A percentile compares a stretch with the other conserved stretches of the same genome.
These are phyloP conservation scores for Lobophora halterata DNA, from an alignment of 2,888 invertebrate genomes.

Conservation along the genomic window DNA sequence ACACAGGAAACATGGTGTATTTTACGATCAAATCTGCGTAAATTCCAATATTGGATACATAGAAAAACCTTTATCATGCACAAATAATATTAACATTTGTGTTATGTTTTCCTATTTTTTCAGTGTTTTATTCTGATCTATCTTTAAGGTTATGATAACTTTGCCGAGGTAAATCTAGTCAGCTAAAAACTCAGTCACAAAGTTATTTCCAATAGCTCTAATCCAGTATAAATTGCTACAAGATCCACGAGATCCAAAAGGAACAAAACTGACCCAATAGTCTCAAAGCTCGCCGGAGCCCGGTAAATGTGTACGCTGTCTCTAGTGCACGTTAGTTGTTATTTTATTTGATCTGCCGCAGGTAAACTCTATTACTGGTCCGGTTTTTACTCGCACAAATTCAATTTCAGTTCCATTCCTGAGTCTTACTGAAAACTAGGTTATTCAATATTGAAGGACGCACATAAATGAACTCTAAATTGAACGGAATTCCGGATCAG, in stretches of 20 bases:
- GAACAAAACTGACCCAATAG: slow-evolving; percentile 28
- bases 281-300: slow-evolving; percentile 18
- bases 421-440: slow-evolving; percentile 63
- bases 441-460: slow-evolving; percentile 55
- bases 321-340: slow-evolving; percentile 52
- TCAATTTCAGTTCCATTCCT: slow-evolving; percentile 64
- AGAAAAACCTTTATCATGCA: slow-evolving; percentile 17
- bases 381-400: slow-evolving; percentile 73
- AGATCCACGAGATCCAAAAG: slow-evolving; percentile 15
- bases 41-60: slow-evolving; percentile 20
- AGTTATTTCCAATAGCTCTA: slow-evolving; percentile 5
- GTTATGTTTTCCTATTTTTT: no score
- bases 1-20: slow-evolving; percentile 44
- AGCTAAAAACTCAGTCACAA: slow-evolving; percentile 13
- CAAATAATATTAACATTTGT: slow-evolving; percentile 17
- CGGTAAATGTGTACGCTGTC: slow-evolving; percentile 47
- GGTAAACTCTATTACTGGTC: slow-evolving; percentile 73
- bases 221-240: slow-evolving; percentile 6
- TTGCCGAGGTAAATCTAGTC: no score
- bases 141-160: slow-evolving; percentile 3
- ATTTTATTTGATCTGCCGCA: slow-evolving; percentile 71
- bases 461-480: slow-evolving; percentile 49
- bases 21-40: slow-evolving; percentile 25
- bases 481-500: slow-evolving; percentile 16
- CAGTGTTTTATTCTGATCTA: slow-evolving; percentile 6